Conservation (phyloP, 2,888 invertebrate genomes). For the Acanthopleura granulata region DNA sequence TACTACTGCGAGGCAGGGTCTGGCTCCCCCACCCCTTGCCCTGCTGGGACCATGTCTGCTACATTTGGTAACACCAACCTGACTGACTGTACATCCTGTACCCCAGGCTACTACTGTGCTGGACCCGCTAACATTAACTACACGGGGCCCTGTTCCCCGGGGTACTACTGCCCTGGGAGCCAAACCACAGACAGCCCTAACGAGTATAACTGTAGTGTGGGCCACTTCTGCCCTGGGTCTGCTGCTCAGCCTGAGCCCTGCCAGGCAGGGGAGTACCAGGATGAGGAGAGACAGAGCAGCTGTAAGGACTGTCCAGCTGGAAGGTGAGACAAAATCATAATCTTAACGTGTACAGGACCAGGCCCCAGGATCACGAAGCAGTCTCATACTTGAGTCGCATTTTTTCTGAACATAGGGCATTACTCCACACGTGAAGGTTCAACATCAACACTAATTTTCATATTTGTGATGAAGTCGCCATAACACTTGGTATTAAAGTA, state of each 20-base stretch:
- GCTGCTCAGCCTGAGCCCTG: slow-evolving; percentile 55
- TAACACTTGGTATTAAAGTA: too few species aligned
- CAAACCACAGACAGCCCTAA: slow-evolving; percentile 80
- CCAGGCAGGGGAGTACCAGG: slow-evolving; percentile 58
- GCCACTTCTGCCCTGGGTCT: slow-evolving; percentile 62
- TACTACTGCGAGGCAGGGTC: slow-evolving; percentile 59
- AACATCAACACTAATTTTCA: too few species aligned
- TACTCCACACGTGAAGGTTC: too few species aligned
- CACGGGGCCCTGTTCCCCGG: slow-evolving; percentile 56
- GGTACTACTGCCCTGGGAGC: slow-evolving; percentile 90
- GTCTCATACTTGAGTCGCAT: too few species aligned
- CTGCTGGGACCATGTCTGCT: slow-evolving; percentile 60
- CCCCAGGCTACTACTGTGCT: slow-evolving; percentile 62
- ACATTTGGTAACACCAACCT: slow-evolving; percentile 51
- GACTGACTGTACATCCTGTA: slow-evolving; percentile 56
- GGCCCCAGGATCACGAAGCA: too few species aligned
- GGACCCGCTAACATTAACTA: slow-evolving; percentile 50
- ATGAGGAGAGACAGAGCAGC: slow-evolving; percentile 47
- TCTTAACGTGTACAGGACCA: too few species aligned
- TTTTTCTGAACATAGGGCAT: too few species aligned
- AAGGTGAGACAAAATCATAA: slow-evolving; percentile 41
- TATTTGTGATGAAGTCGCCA: too few species aligned
- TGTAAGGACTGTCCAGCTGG: slow-evolving; percentile 62
- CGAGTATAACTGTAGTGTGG: slow-evolving; percentile 60
- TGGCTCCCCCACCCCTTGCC: slow-evolving; percentile 56